Conservation (phyloP, 2,888 invertebrate genomes). For the Caradrina kadenii region DNA sequence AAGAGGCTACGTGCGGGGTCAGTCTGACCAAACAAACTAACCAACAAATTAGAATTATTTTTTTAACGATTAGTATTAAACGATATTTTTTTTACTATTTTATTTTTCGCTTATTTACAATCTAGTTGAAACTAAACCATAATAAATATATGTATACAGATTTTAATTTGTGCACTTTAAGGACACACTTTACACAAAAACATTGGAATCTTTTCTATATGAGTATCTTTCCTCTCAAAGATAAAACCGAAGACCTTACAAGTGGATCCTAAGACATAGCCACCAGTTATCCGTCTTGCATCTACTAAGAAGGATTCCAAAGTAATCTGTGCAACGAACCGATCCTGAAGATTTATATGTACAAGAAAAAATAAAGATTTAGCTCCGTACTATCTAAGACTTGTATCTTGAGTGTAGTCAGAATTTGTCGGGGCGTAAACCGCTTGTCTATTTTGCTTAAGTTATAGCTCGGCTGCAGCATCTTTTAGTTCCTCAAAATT, state of each 20-base stretch:
- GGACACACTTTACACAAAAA: conserved; percentile 1
- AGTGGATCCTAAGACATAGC: conserved; percentile 44
- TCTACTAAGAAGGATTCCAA: conserved; percentile 69
- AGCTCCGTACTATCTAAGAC: conserved; percentile 41
- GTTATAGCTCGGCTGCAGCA: conserved; percentile 19
- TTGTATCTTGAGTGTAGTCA: conserved; percentile 39
- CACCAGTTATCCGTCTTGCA: conserved; percentile 69
- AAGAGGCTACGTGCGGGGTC: too few relatives aligned
- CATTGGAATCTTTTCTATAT: conserved; percentile 27
- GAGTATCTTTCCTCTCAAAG: conserved; percentile 15
- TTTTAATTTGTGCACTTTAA: too few relatives aligned
- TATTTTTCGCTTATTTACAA: too few relatives aligned
- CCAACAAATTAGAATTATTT: too few relatives aligned
- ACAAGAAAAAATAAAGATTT: conserved; percentile 61
- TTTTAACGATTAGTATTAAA: too few relatives aligned
- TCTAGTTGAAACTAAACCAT: too few relatives aligned
- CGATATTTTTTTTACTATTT: too few relatives aligned
- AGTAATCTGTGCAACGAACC: conserved; percentile 71
- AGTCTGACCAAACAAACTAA: too few relatives aligned
- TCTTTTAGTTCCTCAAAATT: conserved; percentile 13
- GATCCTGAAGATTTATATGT: conserved; percentile 64
- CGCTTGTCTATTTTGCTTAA: conserved; percentile 47
- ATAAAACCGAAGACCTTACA: conserved; percentile 47
- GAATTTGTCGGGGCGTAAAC: conserved; percentile 54
- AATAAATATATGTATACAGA: too few relatives aligned